These are phyloP conservation scores for Epinephelus malabaricus DNA, from an alignment of 2,797 vertebrate genomes.

Conservation along the genomic window DNA sequence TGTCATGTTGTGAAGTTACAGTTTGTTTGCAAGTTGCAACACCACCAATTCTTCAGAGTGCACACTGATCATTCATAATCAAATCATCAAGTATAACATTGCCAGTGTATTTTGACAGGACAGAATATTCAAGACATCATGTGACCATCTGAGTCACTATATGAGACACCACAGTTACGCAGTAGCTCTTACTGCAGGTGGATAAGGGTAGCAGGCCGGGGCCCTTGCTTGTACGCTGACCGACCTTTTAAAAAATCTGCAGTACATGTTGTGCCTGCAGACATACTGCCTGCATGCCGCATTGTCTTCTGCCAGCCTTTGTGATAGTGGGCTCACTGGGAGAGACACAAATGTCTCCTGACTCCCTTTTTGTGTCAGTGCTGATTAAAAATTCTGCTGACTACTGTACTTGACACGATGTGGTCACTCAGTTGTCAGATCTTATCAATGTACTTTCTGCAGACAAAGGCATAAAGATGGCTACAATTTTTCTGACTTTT, in stretches of 20 bases:
- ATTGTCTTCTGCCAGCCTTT: constrained; percentile 57
- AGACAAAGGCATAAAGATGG: constrained; percentile 11
- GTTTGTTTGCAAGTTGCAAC: constrained; percentile 8
- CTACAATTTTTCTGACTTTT: not conserved
- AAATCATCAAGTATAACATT: not conserved
- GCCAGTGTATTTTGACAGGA: not conserved
- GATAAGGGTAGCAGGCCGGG: constrained; percentile 34
- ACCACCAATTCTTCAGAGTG: not conserved
- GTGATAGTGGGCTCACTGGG: constrained; percentile 29
- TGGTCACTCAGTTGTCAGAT: constrained; percentile 43
- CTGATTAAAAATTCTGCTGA: constrained; percentile 52
- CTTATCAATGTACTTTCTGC: constrained; percentile 25
- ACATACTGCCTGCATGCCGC: constrained; percentile 49
- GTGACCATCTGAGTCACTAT: constrained; percentile 8
- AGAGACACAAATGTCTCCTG: constrained; percentile 35
- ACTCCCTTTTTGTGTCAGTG: constrained; percentile 38
- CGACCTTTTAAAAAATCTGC: constrained; percentile 59
- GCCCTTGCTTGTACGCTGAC: constrained; percentile 12
- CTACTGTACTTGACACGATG: constrained; percentile 27
- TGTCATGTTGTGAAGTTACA: not conserved
- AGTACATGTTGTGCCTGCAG: constrained; percentile 63
- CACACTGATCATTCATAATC: not conserved
- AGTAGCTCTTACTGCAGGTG: constrained; percentile 36
- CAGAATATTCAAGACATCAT: not conserved
- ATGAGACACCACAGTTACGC: not conserved